Base-by-base conservation (phyloP, 2,888 invertebrate genomes). In the Limenitis camilla region DNA sequence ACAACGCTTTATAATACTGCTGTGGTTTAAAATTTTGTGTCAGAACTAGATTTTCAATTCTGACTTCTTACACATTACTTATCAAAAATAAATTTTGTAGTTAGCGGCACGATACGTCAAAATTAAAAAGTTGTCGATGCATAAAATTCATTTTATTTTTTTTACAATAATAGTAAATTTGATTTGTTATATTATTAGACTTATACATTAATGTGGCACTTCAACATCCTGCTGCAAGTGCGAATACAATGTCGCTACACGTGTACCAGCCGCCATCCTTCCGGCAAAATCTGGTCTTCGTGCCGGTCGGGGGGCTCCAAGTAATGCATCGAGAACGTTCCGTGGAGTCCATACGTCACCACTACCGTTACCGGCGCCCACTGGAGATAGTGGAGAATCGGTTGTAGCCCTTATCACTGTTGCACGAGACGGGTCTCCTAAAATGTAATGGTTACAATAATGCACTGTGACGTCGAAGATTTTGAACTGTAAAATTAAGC, bases 331-430 rank as follows among this genome's bases (percentile, higher is more conserved):
- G 5, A 90, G 76, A 5, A 88, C 81, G 9, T 89, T 88, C 53
- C 90, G 61, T 6, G 87, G 80, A 9, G 85, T 78, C 83, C 81
- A 81, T 53, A 84, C 81, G 51, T 82, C 82, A 29, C 70, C 61
- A 5, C 61, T 59, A 59, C 65, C 86, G 47, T 71, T 76, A 6
- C 83, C 83, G 0, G 88, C 76, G 0, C 92, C 91, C 0, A 93
- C 93, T 0, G 95, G 95, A 0, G 96, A 96, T 76, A 95, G 90
- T 0, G 95, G 95, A 0, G 95, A 95, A 74, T 96, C 96, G 0
- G 95, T 94, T 0, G 94, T 94, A 1, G 95, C 93, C 45, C 95
- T 71, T 56, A 87, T 88, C 33, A 88, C 86, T 42, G 80, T 78
- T 0, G 83, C 84, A 6, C 87, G 73, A 49, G 77, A 74, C 5